phyloP scores from a whole-genome alignment of 2,888 invertebrate species.

The Mamestra brassicae region DNA sequence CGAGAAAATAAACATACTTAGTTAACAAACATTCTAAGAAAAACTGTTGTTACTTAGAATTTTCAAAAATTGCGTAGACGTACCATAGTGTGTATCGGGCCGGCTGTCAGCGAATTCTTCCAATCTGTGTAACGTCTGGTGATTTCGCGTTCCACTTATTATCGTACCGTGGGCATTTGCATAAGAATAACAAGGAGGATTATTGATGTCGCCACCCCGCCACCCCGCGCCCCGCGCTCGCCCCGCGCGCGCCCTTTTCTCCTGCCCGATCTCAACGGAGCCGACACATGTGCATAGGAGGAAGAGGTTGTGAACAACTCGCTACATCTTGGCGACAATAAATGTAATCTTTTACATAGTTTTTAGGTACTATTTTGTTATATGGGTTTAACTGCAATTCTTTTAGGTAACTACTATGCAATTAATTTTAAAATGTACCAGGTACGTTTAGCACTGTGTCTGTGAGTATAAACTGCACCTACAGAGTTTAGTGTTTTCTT shows the following conservation, averaged over 20 bases:
- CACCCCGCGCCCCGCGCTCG: constrained; percentile 42
- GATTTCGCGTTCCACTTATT: constrained; percentile 89
- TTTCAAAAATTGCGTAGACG: neutral
- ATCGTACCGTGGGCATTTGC: constrained; percentile 89
- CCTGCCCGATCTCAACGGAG: constrained; percentile 33
- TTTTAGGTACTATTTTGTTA: neutral
- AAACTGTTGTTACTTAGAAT: neutral
- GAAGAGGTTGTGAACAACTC: constrained; percentile 34
- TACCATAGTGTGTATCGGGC: constrained; percentile 63
- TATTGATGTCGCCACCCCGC: constrained; percentile 85
- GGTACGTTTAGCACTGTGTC: too few relatives aligned
- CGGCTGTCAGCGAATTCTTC: constrained; percentile 84
- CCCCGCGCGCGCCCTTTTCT: constrained; percentile 49
- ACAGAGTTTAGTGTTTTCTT: neutral
- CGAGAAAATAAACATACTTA: neutral
- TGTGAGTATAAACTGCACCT: neutral
- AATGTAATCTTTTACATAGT: neutral
- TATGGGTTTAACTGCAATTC: neutral
- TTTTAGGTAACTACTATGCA: neutral
- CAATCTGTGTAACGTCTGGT: constrained; percentile 89
- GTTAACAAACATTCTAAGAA: too few relatives aligned
- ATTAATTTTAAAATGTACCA: neutral
- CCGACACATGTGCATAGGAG: constrained; percentile 59
- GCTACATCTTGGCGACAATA: neutral
- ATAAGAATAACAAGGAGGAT: constrained; percentile 91